These are phyloP conservation scores for Dysidea cf. avara DNA, from an alignment of 37 sponge, comb jelly and placozoan genomes.

Conservation along the genomic window DNA sequence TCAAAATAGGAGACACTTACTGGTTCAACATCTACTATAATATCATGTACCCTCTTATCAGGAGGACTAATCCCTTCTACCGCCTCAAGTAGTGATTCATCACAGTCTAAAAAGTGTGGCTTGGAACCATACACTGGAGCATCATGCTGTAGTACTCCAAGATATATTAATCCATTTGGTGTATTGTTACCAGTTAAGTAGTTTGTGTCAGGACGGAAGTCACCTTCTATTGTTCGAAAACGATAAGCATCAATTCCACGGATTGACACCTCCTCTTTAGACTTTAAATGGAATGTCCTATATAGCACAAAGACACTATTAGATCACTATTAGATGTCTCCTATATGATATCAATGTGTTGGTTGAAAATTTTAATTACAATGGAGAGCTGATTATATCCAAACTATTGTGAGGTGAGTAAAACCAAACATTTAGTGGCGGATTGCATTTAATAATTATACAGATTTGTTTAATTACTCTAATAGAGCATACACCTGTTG, in stretches of 20 bases:
- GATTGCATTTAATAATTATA: too few relatives aligned
- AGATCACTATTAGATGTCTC: too few relatives aligned
- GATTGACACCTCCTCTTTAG: slow-evolving; percentile 22
- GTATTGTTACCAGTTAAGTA: slow-evolving; percentile 54
- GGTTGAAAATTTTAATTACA: too few relatives aligned
- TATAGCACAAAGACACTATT: too few relatives aligned
- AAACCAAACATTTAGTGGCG: too few relatives aligned
- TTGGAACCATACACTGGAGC: slow-evolving; percentile 80
- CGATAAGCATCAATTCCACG: slow-evolving; percentile 57
- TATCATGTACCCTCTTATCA: slow-evolving; percentile 46
- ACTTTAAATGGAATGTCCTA: slow-evolving; percentile 41
- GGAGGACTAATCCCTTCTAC: slow-evolving; percentile 43
- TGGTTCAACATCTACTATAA: slow-evolving; percentile 62
- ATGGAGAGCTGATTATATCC: too few relatives aligned
- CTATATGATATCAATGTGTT: too few relatives aligned
- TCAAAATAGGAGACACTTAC: slow-evolving; percentile 12
- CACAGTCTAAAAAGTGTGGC: slow-evolving; percentile 82
- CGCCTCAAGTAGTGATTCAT: slow-evolving; percentile 37
- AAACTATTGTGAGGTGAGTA: too few relatives aligned
- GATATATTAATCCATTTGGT: slow-evolving; percentile 70
- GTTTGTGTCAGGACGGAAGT: slow-evolving; percentile 39
- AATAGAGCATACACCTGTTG: too few relatives aligned
- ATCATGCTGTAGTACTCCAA: slow-evolving; percentile 53
- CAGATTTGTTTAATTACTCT: too few relatives aligned
- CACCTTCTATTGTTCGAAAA: slow-evolving; percentile 26